These are phyloP conservation scores for Leptoclinus maculatus DNA, from an alignment of 2,797 vertebrate species.

Conservation along the genomic window DNA sequence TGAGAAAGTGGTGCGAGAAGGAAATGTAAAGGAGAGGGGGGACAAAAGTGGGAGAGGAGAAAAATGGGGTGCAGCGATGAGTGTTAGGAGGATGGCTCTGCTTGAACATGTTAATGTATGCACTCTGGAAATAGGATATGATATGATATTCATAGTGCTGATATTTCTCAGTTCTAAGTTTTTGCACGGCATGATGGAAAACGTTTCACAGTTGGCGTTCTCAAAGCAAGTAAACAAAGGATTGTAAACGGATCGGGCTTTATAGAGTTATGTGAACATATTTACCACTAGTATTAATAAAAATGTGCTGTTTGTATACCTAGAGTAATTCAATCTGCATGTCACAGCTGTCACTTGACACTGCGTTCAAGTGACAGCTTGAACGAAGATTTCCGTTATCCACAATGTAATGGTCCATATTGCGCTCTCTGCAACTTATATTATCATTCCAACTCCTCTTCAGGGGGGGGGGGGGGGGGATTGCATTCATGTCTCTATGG, in stretches of 20 bases:
- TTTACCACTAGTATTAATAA: neutral
- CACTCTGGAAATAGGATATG: neutral
- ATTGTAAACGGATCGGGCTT: neutral
- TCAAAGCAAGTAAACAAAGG: conserved; percentile 13
- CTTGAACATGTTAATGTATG: neutral
- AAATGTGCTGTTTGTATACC: neutral
- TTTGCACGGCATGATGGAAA: neutral
- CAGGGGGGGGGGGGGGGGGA: neutral
- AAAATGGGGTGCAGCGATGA: conserved; percentile 15
- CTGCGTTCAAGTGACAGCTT: neutral
- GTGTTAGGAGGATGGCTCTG: neutral
- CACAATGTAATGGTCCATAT: neutral
- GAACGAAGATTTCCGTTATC: neutral
- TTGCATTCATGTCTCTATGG: neutral
- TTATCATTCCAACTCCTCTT: conserved; percentile 17
- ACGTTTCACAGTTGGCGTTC: conserved; percentile 2
- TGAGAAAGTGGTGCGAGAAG: conserved; percentile 9
- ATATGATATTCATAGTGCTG: neutral
- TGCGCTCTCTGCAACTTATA: neutral
- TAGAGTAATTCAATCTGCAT: neutral
- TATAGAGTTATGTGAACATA: neutral
- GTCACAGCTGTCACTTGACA: neutral
- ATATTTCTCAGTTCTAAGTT: neutral
- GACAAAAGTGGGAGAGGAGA: neutral
- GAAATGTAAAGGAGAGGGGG: conserved; percentile 5